Base-by-base conservation (phyloP, 2,797 vertebrate species). In the Coluber constrictor region DNA sequence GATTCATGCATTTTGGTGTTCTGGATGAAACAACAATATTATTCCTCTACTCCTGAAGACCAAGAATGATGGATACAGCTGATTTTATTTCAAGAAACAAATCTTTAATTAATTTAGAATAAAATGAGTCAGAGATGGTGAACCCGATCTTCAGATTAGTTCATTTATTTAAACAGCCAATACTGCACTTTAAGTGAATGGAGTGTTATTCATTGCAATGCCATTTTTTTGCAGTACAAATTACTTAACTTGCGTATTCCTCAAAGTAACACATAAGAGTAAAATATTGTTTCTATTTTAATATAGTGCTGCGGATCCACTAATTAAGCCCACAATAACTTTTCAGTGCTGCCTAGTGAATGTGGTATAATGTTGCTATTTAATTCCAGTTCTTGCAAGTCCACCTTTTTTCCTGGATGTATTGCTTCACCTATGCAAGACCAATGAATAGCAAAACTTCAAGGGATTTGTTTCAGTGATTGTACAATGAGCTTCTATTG, bases 381-480 rank as follows among this genome's bases (percentile, higher is more conserved):
- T 91, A 32, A 91, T 37, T 16, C 20, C 66, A 79, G 15, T 54
- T 90, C 86, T 91, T 91, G 90, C 86, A 88, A 60, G 8, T 29
- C 54, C 63, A 61, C 25, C 57, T 47, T 25, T 89, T 2, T 11
- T 74, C 10, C 32, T n/a, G 61, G 70, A 56, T 93, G 70, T 63
- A 37, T 79, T 57, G 47, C 37, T 89, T 29, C 25, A 83, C 27
- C 32, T 89, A 37, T n/a, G 87, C 18, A 47, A 90, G 0, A 94
- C 70, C 5, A 56, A 63, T 91, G 94, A 95, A 95, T 47, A 94
- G 90, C 90, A 93, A 18, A 8, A 93, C 55, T 89, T 94, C 92
- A 90, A 92, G 91, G 0, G 91, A 37, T 87, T 91, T 70, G 86
- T 94, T 95, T 89, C 92, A 63, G 27, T 83, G 91, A 43, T 92